Conservation (phyloP, 2,113 vertebrate species). For the Ictalurus furcatus region DNA sequence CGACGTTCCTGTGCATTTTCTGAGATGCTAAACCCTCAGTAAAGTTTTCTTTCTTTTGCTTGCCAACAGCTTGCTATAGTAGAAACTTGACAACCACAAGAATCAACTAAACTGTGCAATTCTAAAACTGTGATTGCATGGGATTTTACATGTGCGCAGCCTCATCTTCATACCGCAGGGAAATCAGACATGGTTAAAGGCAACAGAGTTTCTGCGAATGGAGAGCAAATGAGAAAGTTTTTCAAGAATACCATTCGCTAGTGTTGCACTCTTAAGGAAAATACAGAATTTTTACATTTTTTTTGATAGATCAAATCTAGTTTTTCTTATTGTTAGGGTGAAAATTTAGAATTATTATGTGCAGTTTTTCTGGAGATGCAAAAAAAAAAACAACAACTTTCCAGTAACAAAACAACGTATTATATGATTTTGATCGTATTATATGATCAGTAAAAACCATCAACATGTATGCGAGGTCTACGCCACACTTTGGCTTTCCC, state of each 20-base stretch:
- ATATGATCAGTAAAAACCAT: neutral
- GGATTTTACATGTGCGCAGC: neutral
- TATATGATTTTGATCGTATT: neutral
- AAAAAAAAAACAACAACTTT: neutral
- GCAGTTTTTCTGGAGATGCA: neutral
- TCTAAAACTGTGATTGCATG: neutral
- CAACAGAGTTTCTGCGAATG: neutral
- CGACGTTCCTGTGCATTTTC: neutral
- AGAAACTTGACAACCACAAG: neutral
- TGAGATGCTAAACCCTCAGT: neutral
- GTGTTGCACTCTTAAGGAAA: neutral
- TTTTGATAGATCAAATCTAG: neutral
- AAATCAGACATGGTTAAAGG: neutral
- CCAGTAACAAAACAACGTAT: neutral
- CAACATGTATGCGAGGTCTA: neutral
- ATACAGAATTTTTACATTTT: neutral
- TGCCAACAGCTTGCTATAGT: neutral
- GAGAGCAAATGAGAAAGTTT: no score
- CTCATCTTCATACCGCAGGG: neutral
- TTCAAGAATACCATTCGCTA: neutral
- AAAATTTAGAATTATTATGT: neutral
- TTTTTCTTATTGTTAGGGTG: neutral
- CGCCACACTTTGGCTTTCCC: constrained; percentile 27
- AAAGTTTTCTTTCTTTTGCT: neutral
- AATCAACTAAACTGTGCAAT: neutral